Evolutionary conservation across 2,888 invertebrate species (phyloP).

Genomic region (Halictus ligatus): DNA sequence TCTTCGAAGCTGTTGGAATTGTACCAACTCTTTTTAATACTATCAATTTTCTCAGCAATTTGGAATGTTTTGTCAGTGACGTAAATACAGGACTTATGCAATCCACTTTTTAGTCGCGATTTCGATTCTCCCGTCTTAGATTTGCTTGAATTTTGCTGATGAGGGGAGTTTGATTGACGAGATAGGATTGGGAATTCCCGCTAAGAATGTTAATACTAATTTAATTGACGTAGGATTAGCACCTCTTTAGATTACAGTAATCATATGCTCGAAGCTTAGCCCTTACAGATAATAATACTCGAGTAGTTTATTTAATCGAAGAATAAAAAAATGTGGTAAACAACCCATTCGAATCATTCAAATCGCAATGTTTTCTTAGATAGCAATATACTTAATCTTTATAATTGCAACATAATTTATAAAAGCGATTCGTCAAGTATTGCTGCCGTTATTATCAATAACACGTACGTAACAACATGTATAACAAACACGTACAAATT

Average conservation of each 20-base stretch:
- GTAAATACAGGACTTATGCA: neutral
- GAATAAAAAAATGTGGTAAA: neutral
- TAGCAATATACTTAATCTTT: neutral
- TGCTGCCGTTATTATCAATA: neutral
- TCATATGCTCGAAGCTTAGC: neutral
- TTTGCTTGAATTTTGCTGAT: neutral
- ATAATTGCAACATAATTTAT: neutral
- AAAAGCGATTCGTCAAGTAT: neutral
- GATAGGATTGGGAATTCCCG: neutral
- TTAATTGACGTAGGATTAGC: neutral
- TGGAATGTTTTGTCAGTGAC: neutral
- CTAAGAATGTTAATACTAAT: neutral
- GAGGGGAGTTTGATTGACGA: neutral
- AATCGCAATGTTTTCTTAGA: neutral
- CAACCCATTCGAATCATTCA: neutral
- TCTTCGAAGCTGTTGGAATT: neutral
- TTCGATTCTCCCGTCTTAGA: too few species aligned
- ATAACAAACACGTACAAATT: too few species aligned
- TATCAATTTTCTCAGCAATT: neutral
- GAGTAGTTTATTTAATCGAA: neutral
- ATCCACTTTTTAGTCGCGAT: too few species aligned
- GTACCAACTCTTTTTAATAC: neutral
- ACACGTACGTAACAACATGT: too few species aligned
- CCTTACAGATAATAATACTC: neutral
- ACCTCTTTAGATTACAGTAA: neutral